A percentile compares a stretch with the other conserved stretches of the same genome.
These are phyloP conservation scores for Alaudala cheleensis DNA, from an alignment of 2,113 vertebrate genomes.

Conservation along the genomic window DNA sequence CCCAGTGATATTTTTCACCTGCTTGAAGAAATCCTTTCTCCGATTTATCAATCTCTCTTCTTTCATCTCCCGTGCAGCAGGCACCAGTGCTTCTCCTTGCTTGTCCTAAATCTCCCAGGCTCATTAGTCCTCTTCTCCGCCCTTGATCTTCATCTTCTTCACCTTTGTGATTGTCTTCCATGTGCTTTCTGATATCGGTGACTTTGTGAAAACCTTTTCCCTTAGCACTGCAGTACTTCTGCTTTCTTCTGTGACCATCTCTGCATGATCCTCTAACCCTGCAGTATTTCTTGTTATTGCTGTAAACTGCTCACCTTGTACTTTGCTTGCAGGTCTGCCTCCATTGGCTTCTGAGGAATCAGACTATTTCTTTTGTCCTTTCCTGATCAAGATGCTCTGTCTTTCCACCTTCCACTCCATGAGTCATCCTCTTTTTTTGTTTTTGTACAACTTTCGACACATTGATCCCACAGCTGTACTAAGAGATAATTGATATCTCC, in stretches of 20 bases:
- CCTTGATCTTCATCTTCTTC: constrained; percentile 68
- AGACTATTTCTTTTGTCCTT: constrained; percentile 53
- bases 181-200: constrained; percentile 41
- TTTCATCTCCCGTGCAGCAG: constrained; percentile 40
- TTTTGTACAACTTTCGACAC: background rate
- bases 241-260: constrained; percentile 69
- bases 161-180: constrained; percentile 55
- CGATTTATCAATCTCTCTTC: constrained; percentile 8
- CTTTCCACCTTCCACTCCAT: constrained; percentile 17
- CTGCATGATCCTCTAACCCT: constrained; percentile 67
- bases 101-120: constrained; percentile 33
- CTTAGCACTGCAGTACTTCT: constrained; percentile 48
- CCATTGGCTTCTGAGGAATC: constrained; percentile 48
- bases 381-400: constrained; percentile 35
- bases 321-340: constrained; percentile 50
- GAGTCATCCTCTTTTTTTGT: constrained; percentile 39
- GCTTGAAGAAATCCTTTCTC: constrained; percentile 31
- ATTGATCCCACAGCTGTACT: background rate
- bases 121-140: constrained; percentile 45
- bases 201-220: constrained; percentile 62
- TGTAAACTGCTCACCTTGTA: constrained; percentile 63
- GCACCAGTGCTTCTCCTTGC: constrained; percentile 9
- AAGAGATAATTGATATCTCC: constrained; percentile 1
- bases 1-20: constrained; percentile 9
- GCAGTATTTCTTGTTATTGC: constrained; percentile 62